Evolutionary conservation across 2,113 vertebrate species (phyloP).

Genomic region (Okapia johnstoni): DNA sequence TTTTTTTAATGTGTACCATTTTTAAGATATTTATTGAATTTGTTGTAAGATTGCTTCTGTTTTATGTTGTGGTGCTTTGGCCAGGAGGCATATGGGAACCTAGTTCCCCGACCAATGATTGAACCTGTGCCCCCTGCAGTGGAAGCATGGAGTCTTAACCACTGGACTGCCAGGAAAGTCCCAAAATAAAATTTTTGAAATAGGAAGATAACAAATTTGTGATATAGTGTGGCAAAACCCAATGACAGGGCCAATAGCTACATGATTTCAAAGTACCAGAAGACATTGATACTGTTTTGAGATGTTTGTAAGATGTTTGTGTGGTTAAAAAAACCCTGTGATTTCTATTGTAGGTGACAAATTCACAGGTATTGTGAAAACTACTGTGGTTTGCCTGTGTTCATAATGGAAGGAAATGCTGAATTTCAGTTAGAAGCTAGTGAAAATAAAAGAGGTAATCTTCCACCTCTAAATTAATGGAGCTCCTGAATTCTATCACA

Average conservation of each 20-base stretch:
- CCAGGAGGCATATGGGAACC: not conserved
- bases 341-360: not conserved
- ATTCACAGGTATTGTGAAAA: not conserved
- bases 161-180: not conserved
- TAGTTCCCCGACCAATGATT: not conserved
- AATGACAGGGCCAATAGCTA: not conserved
- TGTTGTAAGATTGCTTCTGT: not conserved
- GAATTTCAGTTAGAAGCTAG: not conserved
- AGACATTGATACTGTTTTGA: not conserved
- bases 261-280: conserved; percentile 26
- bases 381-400: not conserved
- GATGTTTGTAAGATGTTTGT: not conserved
- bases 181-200: not conserved
- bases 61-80: not conserved
- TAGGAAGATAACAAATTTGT: not conserved
- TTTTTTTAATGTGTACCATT: not conserved
- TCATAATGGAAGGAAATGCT: conserved; percentile 13
- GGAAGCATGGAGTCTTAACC: not conserved
- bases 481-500: not conserved
- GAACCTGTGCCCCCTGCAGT: not conserved
- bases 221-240: not conserved
- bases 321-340: not conserved
- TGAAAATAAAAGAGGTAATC: not conserved
- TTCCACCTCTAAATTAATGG: not conserved
- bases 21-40: not conserved